A percentile compares a stretch with the other conserved stretches of the same genome.
Evolutionary conservation across 2,113 vertebrate genomes (phyloP).

Genomic region (Cyanoramphus novaezelandiae): DNA sequence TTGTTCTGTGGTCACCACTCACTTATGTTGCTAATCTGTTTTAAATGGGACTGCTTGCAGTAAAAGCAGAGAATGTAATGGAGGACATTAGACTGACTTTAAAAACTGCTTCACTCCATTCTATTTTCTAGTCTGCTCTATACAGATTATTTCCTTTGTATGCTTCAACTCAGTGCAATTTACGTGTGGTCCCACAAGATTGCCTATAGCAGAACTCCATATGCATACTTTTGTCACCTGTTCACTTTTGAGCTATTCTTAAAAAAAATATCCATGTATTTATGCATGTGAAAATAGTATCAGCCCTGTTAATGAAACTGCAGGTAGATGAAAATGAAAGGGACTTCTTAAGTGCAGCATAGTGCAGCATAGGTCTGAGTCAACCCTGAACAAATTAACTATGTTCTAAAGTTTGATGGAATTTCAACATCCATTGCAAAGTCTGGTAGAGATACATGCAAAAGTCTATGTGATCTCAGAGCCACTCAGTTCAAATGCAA

Average conservation of each 20-base stretch:
- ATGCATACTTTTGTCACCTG: neutral
- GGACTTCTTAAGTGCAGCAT: neutral
- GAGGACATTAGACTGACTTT: neutral
- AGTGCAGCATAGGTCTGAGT: neutral
- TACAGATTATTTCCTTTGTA: neutral
- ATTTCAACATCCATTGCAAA: neutral
- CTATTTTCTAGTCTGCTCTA: neutral
- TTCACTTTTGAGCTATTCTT: neutral
- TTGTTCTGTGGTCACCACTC: neutral
- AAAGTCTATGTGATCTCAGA: neutral
- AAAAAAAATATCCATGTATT: neutral
- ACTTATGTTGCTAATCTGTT: neutral
- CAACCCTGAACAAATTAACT: neutral
- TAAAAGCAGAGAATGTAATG: neutral
- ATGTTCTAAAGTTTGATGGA: neutral
- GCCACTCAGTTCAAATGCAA: neutral
- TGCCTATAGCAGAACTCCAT: neutral
- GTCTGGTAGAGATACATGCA: neutral
- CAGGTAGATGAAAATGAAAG: neutral
- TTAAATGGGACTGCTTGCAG: neutral
- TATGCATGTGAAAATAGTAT: neutral
- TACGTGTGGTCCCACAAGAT: neutral
- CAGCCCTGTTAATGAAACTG: neutral
- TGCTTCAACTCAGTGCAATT: neutral
- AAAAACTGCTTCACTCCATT: neutral